phyloP scores from a whole-genome alignment of 2,888 invertebrate genomes.

The Odiellus spinosus region DNA sequence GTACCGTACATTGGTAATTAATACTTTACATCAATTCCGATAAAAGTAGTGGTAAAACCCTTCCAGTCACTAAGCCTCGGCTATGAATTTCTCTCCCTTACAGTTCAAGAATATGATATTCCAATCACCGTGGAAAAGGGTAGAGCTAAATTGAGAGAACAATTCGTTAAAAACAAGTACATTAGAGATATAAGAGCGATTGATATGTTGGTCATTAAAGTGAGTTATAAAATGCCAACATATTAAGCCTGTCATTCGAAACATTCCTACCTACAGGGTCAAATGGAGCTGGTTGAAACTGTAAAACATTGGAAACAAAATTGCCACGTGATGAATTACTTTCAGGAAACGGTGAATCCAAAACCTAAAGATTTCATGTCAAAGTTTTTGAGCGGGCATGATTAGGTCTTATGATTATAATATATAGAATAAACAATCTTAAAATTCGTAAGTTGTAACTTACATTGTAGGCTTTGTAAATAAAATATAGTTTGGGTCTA shows the following conservation, averaged over 20 bases:
- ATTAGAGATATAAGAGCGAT: constrained; percentile 72
- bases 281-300: constrained; percentile 83
- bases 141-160: constrained; percentile 53
- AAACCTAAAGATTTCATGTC: constrained; percentile 81
- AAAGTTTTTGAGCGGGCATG: constrained; percentile 57
- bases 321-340: constrained; percentile 70
- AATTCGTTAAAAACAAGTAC: constrained; percentile 57
- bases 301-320: constrained; percentile 77
- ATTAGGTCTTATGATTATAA: constrained; percentile 2
- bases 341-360: constrained; percentile 55
- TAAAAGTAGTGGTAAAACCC: background rate
- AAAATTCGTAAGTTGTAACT: too few species aligned
- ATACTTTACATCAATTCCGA: too few species aligned
- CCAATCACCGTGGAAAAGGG: constrained; percentile 54
- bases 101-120: constrained; percentile 70
- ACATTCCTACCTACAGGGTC: constrained; percentile 45
- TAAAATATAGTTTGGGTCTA: too few species aligned
- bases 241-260: background rate
- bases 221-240: constrained; percentile 33
- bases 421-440: too few species aligned
- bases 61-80: background rate
- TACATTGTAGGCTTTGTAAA: too few species aligned
- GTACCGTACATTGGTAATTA: constrained; percentile 63
- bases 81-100: constrained; percentile 23
- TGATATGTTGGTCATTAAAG: constrained; percentile 83